Base-by-base conservation (phyloP, 2,113 vertebrate genomes). In the Gorsachius goisagi region DNA sequence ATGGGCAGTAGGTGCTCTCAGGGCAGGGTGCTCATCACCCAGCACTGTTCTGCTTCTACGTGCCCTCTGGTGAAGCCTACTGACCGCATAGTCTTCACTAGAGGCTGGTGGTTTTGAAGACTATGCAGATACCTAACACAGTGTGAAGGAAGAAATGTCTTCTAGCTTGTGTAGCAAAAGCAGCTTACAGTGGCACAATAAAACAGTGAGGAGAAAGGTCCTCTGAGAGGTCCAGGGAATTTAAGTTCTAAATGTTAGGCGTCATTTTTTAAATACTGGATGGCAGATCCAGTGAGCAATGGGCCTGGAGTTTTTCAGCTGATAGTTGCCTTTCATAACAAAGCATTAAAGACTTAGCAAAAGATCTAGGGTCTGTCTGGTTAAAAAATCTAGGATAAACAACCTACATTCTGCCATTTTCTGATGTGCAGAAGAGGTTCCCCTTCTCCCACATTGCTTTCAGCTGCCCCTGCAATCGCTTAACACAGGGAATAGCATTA, bases 271-370 rank as follows among this genome's bases (percentile, higher is more conserved):
- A 68, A 94, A 53, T 89, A 53, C 39, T 82, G 41, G 22, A 74
- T 35, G 47, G 47, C 66, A 74, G 68, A 78, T 90, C 44, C 39
- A 52, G 80, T 93, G 86, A 78, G 90, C 50, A 68, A 62, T 11
- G 37, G 66, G 80, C 89, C 95, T 97, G 95, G 90, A 89, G 41
- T 93, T 89, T 94, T 89, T 97, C 95, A 96, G 73, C 68, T 89
- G 85, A 90, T 95, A 96, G 64, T 41, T 77, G 60, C 92, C 56
- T 90, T 96, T 93, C 96, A 91, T 89, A 97, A 94, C 92, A 96
- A 94, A 92, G 86, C 71, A 90, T 96, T 94, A 96, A 93, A 53
- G 86, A 82, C 86, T 93, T 95, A 95, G 86, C 20, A 81, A 85
- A 90, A 96, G 90, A 85, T 69, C 58, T 72, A 58, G 47, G 45